Evolutionary conservation across 37 sponge, comb jelly and placozoan genomes (phyloP).

Genomic region (Haliclona indistincta): DNA sequence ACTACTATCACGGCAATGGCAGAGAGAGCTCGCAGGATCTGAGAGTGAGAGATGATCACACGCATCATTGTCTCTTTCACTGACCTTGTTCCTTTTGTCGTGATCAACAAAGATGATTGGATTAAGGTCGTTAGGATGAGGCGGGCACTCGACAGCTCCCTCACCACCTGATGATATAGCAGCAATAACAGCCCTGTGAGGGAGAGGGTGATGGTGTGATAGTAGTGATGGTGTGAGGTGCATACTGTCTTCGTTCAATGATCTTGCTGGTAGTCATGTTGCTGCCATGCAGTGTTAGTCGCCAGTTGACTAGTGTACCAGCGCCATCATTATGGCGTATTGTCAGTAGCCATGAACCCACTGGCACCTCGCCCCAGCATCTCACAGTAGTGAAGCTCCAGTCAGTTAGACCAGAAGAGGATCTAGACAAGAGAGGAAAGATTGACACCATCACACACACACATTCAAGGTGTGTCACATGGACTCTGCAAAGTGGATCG

Average conservation of each 20-base stretch:
- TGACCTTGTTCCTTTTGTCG: not conserved
- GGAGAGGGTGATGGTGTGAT: not conserved
- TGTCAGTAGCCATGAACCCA: conserved; percentile 3
- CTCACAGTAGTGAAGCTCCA: conserved; percentile 67
- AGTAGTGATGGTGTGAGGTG: not conserved
- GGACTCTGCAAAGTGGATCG: too few relatives aligned
- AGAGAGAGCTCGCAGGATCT: not conserved
- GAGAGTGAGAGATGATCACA: not conserved
- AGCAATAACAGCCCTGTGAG: too few relatives aligned
- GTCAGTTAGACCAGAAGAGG: conserved; percentile 28
- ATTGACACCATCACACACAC: conserved; percentile 8
- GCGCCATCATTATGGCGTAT: not conserved
- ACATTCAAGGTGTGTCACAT: conserved; percentile 14
- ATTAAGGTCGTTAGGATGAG: not conserved
- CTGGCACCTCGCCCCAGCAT: conserved; percentile 61
- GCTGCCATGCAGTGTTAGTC: conserved; percentile 36
- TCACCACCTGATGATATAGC: too few relatives aligned
- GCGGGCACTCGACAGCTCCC: not conserved
- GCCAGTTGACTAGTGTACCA: conserved; percentile 24
- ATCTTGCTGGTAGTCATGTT: conserved; percentile 28
- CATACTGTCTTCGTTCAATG: conserved; percentile 10
- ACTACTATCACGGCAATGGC: not conserved
- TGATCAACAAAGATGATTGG: not conserved
- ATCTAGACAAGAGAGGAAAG: conserved; percentile 4
- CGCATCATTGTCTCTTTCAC: too few relatives aligned